Conservation (phyloP, 2,888 invertebrate genomes). For the Lochmaea capreae region DNA sequence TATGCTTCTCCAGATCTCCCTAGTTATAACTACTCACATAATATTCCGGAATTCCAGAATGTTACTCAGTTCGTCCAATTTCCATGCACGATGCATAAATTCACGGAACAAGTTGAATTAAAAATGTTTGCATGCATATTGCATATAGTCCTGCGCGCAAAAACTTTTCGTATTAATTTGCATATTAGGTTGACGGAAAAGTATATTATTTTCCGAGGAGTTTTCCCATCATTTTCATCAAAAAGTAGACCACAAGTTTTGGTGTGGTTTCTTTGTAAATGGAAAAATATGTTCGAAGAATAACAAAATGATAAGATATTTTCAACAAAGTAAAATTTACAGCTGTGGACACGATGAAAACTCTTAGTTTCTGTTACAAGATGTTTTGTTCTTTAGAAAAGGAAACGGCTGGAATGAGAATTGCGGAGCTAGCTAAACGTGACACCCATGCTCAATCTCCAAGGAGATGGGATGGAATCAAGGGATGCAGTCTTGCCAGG, state of each 20-base stretch:
- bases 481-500: no score
- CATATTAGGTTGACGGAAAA: conserved; percentile 19
- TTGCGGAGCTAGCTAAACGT: no score
- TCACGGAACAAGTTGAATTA: conserved; percentile 31
- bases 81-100: conserved; percentile 29
- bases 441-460: no score
- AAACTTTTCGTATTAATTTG: conserved; percentile 26
- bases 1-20: not conserved
- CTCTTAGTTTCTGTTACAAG: no score
- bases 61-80: conserved; percentile 26
- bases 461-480: no score
- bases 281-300: not conserved
- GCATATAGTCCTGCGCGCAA: conserved; percentile 15
- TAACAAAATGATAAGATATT: no score
- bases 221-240: conserved; percentile 26
- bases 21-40: not conserved
- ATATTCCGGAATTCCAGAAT: conserved; percentile 10
- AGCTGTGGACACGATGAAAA: no score
- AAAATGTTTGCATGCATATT: conserved; percentile 36
- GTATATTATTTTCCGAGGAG: conserved; percentile 26
- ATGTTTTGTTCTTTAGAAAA: no score
- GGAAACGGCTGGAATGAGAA: no score
- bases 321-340: no score
- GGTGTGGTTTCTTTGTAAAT: not conserved
- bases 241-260: not conserved